Base-by-base conservation (phyloP, 1,140 invertebrate genomes). In the Armadillidium nasatum region DNA sequence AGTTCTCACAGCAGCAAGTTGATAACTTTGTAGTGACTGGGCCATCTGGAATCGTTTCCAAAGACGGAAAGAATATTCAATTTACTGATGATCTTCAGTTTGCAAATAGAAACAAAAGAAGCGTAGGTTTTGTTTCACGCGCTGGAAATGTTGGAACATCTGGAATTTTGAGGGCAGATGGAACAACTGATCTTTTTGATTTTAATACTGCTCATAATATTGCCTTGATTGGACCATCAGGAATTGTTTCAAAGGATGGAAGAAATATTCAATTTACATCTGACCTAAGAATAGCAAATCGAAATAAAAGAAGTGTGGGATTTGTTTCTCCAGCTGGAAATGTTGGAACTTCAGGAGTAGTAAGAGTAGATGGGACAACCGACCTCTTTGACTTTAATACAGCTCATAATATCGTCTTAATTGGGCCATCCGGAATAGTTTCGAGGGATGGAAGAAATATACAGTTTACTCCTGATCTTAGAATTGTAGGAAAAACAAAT, bases 1-100 rank as follows among this genome's bases (percentile, higher is more conserved):
- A 79, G 78, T 79, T 77, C 69, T 45, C 67, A 72, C 78, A 79
- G 19, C 71, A 33, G 10, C 22, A 71, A 45, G 75, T 50, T 23
- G 78, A 79, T 23, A 74, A 79, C 67, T 50, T 72, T 23, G 78
- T 73, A 21, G 23, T 79, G 54, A 67, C 71, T 7, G 78, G 78
- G 66, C 78, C 78, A 6, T 76, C 78, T 11, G 78, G 78, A n/a
- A 79, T 79, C 50, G 78, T 79, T 66, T 74, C 75, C 45, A 77
- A 74, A 50, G 72, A 74, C 45, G 78, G 78, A 46, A 77, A 71
- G 9, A 79, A 79, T 72, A 71, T 77, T 33, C 78, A 79, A 43
- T 44, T 77, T 21, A 73, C 54, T 10, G 76, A 77, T 23, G 71
- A 72, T 45, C 11, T 67, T 15, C 67, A 43, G 10, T 72, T 75